Evolutionary conservation across 2,888 invertebrate genomes (phyloP), one percentile per base, ranked within the genome.

Genomic region (Augochlorella aurata): DNA sequence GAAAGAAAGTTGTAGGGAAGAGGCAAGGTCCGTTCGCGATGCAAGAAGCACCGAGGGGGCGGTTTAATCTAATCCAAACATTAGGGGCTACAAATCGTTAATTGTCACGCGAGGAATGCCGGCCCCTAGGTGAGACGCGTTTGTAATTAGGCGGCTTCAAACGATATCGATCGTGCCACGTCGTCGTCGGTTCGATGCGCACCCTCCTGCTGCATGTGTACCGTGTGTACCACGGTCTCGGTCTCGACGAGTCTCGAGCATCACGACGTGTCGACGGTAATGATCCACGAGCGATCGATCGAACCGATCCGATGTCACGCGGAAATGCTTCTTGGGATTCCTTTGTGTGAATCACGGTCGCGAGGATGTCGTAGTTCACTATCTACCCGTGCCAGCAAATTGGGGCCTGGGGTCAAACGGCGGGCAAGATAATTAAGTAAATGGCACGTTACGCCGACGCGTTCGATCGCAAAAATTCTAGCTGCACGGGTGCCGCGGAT

Each of bases 31-130:
- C 45, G 70, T 14, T 9, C 74, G 76, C 50, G 74, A 77, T 74
- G 80, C 66, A 54, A 29, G 65, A 78, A 76, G 79, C 81, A 72
- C 52, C 50, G 45, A 16, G 67, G 50, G 70, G 58, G 71, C 71
- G 81, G 73, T 79, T 80, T 81, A 80, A 90, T 90, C 90, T 89
- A 89, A 91, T 90, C 88, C 89, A 89, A 91, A 91, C 90, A 90
- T 91, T 89, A 89, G 90, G 85, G 83, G 86, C 87, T 89, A 91
- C 90, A 91, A 91, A 92, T 92, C 90, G 91, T 91, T 91, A 91
- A 92, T 92, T 91, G 91, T 91, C 92, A 91, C 92, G 91, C 90
- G 87, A 90, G 87, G 88, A 90, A 90, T 89, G 89, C 82, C 78
- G 77, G 14, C 67, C 80, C 83, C 77, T 84, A 87, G 83, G 77